Evolutionary conservation across 2,888 invertebrate genomes (phyloP).

Genomic region (Callinectes sapidus): DNA sequence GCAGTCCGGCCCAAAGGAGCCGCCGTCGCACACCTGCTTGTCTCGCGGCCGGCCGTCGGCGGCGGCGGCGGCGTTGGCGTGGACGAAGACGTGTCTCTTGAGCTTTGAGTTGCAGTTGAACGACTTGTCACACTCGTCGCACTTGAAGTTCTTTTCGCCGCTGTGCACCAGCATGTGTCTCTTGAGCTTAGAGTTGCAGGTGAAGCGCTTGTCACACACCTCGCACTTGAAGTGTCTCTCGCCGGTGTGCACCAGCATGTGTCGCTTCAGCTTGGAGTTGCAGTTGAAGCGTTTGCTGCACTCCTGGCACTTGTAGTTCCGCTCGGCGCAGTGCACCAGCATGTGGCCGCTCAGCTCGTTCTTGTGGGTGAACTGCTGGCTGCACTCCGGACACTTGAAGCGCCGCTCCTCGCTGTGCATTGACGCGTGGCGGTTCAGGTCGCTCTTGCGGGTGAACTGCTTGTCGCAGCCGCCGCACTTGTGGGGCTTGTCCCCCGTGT

Average conservation of each 20-base stretch:
- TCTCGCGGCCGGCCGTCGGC: neutral
- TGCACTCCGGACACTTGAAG: constrained; percentile 45
- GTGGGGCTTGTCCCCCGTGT: constrained; percentile 54
- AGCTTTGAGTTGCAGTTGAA: constrained; percentile 77
- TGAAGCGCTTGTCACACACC: constrained; percentile 91
- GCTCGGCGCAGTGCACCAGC: constrained; percentile 54
- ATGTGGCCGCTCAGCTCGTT: constrained; percentile 51
- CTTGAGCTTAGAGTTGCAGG: constrained; percentile 89
- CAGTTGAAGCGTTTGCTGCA: constrained; percentile 56
- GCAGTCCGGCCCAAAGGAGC: constrained; percentile 37
- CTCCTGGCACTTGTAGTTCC: constrained; percentile 52
- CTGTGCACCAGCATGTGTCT: constrained; percentile 91
- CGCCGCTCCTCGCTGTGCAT: constrained; percentile 44
- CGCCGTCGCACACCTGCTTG: constrained; percentile 16
- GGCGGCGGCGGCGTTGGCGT: neutral
- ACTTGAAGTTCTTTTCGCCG: constrained; percentile 90
- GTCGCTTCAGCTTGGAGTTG: constrained; percentile 53
- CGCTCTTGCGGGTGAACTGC: constrained; percentile 52
- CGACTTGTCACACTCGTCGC: constrained; percentile 88
- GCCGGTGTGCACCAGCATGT: constrained; percentile 54
- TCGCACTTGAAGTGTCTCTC: constrained; percentile 88
- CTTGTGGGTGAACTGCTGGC: constrained; percentile 44
- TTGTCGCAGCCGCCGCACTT: constrained; percentile 50
- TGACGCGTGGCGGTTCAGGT: constrained; percentile 43
- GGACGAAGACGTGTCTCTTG: constrained; percentile 49